Evolutionary conservation across 2,888 invertebrate species (phyloP), one percentile per base, ranked within the genome.

Genomic region (Macrosoma leucophasiata): DNA sequence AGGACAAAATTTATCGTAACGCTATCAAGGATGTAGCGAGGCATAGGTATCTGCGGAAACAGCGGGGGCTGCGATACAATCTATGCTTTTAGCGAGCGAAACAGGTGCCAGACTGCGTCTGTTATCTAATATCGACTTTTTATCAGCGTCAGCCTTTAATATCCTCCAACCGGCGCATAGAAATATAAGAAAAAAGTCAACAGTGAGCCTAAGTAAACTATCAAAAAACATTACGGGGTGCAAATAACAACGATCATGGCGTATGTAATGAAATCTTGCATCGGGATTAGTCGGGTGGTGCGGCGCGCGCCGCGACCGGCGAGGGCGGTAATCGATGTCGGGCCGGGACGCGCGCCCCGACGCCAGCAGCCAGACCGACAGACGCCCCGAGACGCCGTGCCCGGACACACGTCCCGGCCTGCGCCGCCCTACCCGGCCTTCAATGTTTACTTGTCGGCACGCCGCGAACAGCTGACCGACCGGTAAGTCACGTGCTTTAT

Each of bases 231-330:
- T 79, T 74, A 81, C 75, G 70, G 81, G 78, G 82, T 82, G 79
- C 77, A 82, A 82, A 84, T 79, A 81, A 76, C 73, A 74, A 77
- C 75, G 76, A 79, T 81, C 73, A 79, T 75, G 72, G 79, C 66
- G 77, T 77, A 77, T 74, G 75, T 81, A 82, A 82, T 84, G 81
- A 79, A 81, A 72, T 81, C 72, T 78, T 77, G 78, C 75, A 78
- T 74, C 71, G 77, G 78, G 68, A 71, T 72, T 68, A 70, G 67
- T 62, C 58, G 68, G 63, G 64, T 60, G 63, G 62, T 62, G 40
- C 48, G 54, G 55, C 55, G 58, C 53, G 71, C 78, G 78, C 77
- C 76, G 78, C 72, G 75, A 73, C 75, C 72, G 66, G 73, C 55
- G 66, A 59, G 65, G 58, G 62, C 56, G 71, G 50, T 39, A 50